Evolutionary conservation across 2,888 invertebrate species (phyloP), one percentile per base, ranked within the genome.

Genomic region (Amphipoea oculea): DNA sequence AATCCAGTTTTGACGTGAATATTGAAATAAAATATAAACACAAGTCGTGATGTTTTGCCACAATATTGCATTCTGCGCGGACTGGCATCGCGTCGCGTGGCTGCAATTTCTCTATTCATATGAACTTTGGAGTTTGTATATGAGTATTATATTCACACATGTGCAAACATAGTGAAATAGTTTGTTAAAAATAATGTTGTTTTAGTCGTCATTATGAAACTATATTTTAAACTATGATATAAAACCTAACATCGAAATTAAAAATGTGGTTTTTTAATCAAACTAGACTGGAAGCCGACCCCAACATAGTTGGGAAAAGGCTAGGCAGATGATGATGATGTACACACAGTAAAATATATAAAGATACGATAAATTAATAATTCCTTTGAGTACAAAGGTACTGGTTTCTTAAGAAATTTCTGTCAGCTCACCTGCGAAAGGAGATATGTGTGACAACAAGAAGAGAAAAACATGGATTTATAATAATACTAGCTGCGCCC

Each of bases 1-100:
- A 75, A 87, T 84, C 62, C 68, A 66, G 73, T 79, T 84, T 72
- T 75, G 88, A 82, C 80, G 78, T 62, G 67, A 71, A 84, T 88
- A 85, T 85, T 85, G 83, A 87, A 87, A 88, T 87, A 82, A 83
- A 82, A 78, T 76, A 77, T 76, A 79, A 83, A 85, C 83, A 87
- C 48, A 82, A 85, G 83, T 85, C 79, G 69, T 66, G 65, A 81
- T 84, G 82, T 81, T 84, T 78, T 73, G 79, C 80, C 73, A 72
- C 78, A 84, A 83, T 87, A 88, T 87, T 88, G 88, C 79, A 83
- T 83, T 85, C 82, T 63, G 63, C 66, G 66, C 63, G 70, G n/a
- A 74, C 76, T 57, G 77, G 57, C 68, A 29, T 40, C 54, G 74
- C 51, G n/a, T 68, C 79, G 80, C 68, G 66, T 67, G 29, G 23